phyloP scores from a whole-genome alignment of 2,797 vertebrate species.

The Tragopan temminckii region DNA sequence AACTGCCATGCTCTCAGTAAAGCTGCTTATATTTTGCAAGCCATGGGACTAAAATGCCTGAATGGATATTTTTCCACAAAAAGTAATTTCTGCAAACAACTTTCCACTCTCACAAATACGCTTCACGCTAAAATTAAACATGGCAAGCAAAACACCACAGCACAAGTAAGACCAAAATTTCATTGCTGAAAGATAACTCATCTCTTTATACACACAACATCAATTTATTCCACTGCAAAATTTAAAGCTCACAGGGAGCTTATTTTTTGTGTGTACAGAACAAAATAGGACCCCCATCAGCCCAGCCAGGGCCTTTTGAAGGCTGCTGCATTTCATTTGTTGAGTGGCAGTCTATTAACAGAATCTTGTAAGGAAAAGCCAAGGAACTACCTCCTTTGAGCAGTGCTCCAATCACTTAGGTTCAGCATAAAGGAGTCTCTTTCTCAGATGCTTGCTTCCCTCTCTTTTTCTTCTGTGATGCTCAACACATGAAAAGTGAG shows the following conservation, averaged over 20 bases:
- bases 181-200: not conserved
- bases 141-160: not conserved
- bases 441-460: not conserved
- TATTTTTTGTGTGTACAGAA: not conserved
- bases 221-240: not conserved
- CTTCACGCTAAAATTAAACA: not conserved
- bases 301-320: not conserved
- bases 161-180: not conserved
- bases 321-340: not conserved
- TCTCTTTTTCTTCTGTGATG: not conserved
- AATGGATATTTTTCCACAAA: not conserved
- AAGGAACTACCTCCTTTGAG: not conserved
- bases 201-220: not conserved
- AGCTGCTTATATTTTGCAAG: not conserved
- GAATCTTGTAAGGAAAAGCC: not conserved
- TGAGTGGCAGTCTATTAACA: not conserved
- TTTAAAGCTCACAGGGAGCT: not conserved
- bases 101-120: not conserved
- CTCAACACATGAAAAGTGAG: not conserved
- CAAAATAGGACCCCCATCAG: not conserved
- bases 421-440: not conserved
- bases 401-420: not conserved
- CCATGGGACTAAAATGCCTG: not conserved
- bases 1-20: not conserved
- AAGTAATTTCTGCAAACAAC: not conserved